Base-by-base conservation (phyloP, 2,888 invertebrate genomes). In the Atethmia centrago region DNA sequence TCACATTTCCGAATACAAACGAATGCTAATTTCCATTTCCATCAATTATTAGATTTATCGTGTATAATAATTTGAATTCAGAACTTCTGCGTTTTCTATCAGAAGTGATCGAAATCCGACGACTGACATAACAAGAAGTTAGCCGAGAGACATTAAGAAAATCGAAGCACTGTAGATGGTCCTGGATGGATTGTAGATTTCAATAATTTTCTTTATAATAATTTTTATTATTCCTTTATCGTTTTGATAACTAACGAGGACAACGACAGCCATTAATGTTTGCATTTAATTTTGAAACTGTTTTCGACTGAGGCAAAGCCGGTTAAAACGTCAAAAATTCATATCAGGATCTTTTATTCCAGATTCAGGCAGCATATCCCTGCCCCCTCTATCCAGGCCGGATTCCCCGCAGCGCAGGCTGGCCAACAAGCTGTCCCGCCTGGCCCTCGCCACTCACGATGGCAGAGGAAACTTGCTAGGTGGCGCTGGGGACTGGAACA, bases 391-490 rank as follows among this genome's bases (percentile, higher is more conserved):
- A 0, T 93, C 95, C 0, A 89, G 96, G 0, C 95, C 96, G 0
- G 97, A 97, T 80, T 96, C 97, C 0, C 97, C 97, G 0, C 97
- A 97, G 77, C 96, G 97, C 21, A 97, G 98, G 16, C 94, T 99
- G 3, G 98, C 98, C 85, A 99, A 98, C 94, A 99, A 99, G 94
- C 96, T 99, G 79, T 98, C 98, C 79, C 97, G 98, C 86, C 97
- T 99, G 59, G 98, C 98, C 51, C 96, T 99, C 75, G 98, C 99
- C 56, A 99, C 99, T 2, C 99, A 99, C 92, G 99, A 99, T 90
- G 99, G 99, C 69, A 97, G 98, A 90, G 99, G 98, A 61, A 97
- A 98, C 88, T 97, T 98, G 89, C 97, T 99, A 80, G 98, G 98
- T 51, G 98, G 98, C 90, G 98, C 98, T 95, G 98, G 99, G 53